These are phyloP conservation scores for Onychorhynchus coronatus DNA, from an alignment of 2,113 vertebrate genomes.

Conservation along the genomic window DNA sequence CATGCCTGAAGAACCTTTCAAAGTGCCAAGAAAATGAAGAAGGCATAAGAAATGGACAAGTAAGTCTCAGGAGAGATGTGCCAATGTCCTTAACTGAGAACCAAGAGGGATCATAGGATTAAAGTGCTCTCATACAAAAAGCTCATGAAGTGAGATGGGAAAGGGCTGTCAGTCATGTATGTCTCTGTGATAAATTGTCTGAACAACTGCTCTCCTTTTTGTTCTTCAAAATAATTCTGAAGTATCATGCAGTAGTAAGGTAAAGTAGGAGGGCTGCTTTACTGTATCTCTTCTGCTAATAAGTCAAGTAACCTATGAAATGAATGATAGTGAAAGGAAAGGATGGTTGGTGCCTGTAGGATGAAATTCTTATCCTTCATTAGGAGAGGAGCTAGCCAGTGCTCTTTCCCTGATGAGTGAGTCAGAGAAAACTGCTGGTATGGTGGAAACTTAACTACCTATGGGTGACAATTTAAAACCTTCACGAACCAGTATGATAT, in stretches of 20 bases:
- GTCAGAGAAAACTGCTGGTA: not conserved
- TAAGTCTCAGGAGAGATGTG: not conserved
- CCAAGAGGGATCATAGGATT: not conserved
- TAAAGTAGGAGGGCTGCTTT: not conserved
- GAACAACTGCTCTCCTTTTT: not conserved
- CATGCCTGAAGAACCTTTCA: not conserved
- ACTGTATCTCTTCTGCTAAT: not conserved
- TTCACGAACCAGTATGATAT: not conserved
- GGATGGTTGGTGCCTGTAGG: not conserved
- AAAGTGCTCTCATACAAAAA: not conserved
- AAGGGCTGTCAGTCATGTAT: not conserved
- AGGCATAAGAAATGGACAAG: not conserved
- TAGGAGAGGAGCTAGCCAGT: not conserved
- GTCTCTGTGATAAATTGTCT: not conserved
- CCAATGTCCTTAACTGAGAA: not conserved
- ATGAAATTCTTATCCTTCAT: not conserved
- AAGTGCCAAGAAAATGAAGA: not conserved
- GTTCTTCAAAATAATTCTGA: not conserved
- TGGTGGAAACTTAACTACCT: not conserved
- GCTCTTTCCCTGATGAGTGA: slow-evolving; percentile 1
- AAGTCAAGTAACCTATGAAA: not conserved
- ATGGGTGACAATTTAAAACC: not conserved
- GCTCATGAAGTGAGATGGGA: not conserved
- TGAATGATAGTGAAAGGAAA: not conserved
- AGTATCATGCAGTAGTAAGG: not conserved